Base-by-base conservation (phyloP, 2,888 invertebrate genomes). In the Calliopum simillimum region DNA sequence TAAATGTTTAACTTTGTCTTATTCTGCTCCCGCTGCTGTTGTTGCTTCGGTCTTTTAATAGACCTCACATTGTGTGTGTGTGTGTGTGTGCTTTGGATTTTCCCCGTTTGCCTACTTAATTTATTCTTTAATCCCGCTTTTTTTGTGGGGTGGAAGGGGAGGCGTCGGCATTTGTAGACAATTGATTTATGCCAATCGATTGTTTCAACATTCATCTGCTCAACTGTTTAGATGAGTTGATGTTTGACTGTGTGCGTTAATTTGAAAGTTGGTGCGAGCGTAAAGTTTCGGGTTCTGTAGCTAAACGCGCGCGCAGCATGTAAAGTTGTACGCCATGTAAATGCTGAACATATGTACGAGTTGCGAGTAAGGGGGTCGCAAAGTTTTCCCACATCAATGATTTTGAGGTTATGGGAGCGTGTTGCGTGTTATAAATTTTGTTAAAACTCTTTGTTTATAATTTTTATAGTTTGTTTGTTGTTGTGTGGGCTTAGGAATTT, bases 121-220 rank as follows among this genome's bases (percentile, higher is more conserved):
- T 66, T 56, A 56, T 46, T 56, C 47, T 16, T 66, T 66, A 66
- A 66, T 66, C 46, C 46, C 56, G 53, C 8, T 33, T 33, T 8
- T 6, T 33, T 33, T 33, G n/a, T n/a, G n/a, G n/a, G n/a, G 14
- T 33, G 16, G n/a, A 49, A 33, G 14, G 43, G 55, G 33, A n/a
- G 19, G 46, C 63, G n/a, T 43, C 58, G 19, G 46, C 63, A 21
- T 43, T 63, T 51, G 33, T 16, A 49, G 23, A 43, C 73, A 74
- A 75, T 75, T 76, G 76, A 76, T 76, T 76, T 76, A 76, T 73
- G 68, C 69, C 69, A 72, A 76, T 76, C 75, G 74, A 76, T 76
- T 74, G 74, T 70, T 51, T 72, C 68, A 63, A 23, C 64, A 46
- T 63, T 53, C 59, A 53, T 19, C 41, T 51, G 64, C 33, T 55